Base-by-base conservation (phyloP, 1,140 invertebrate species). In the Parapsyche elsis region DNA sequence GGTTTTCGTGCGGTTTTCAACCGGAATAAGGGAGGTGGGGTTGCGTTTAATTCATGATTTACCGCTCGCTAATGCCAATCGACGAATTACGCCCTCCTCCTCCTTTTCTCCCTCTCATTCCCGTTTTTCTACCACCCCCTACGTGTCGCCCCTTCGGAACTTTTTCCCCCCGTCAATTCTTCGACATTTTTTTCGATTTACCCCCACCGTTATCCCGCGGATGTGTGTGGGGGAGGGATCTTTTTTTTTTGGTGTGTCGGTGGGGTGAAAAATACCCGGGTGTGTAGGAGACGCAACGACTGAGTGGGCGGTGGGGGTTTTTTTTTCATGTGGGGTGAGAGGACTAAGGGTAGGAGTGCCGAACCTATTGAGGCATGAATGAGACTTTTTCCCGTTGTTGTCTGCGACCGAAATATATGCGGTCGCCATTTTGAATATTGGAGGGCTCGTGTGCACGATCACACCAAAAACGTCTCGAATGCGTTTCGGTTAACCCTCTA, bases 21-120 rank as follows among this genome's bases (percentile, higher is more conserved):
- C 64, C 64, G 24, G 49, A 67, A 67, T 21, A 23, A 10, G 14
- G 21, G 24, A 21, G 24, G 24, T 67, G 7, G 61, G 64, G 76
- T 71, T n/a, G 79, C 76, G 75, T 76, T 83, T 83, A 81, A 81
- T 81, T 81, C 80, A 73, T 83, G 82, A 83, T 81, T 83, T 81
- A 81, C 79, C 76, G 79, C 79, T 49, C 24, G 79, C 79, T 83
- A 81, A 83, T 83, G 75, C 78, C 82, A 78, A 83, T 83, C 82
- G 82, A 64, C 80, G 82, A 80, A 81, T 81, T 79, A 83, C 82
- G 49, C 53, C 45, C 38, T 24, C 49, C 26, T 59, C 26, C n/a
- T n/a, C n/a, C 57, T 61, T 38, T 57, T 26, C 57, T 21, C 30
- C 1, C 7, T 38, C 30, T 7, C 30, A 7, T 38, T 38, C 30